Evolutionary conservation across 2,113 vertebrate genomes (phyloP), one percentile per base, ranked within the genome.

Genomic region (Melierax canorus): DNA sequence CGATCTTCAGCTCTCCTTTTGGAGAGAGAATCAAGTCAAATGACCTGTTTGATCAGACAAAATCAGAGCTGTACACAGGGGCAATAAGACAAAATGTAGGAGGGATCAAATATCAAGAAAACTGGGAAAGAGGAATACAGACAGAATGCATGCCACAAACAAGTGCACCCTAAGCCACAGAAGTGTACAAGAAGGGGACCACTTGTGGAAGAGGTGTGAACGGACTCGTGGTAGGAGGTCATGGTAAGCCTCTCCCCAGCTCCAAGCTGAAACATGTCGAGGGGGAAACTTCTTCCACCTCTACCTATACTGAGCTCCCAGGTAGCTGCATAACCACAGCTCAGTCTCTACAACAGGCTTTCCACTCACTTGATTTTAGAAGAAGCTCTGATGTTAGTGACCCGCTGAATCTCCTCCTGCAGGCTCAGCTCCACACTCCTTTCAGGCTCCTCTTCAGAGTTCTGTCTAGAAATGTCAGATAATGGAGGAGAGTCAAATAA

Each of bases 291-390:
- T 45, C 24, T 63, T 82, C 46, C 15, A 21, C 14, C 27, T 75
- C 43, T 39, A 12, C 23, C n/a, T 34, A 4, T 41, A 53, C 1
- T 15, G 17, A 81, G 64, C 63, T 63, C 45, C 22, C 41, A 67
- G 2, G 29, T 11, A 81, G 38, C 41, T 48, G 38, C 22, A 39
- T 1, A 30, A 82, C 6, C 17, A 67, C n/a, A 62, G 23, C 19
- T 46, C 45, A 89, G 27, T 24, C n/a, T 30, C n/a, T 60, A 39
- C 11, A 39, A 36, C 6, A 81, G 26, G 15, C 14, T 46, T 64
- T 62, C 39, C 36, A 97, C 98, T 97, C 77, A 99, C 99, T 99
- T 99, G 98, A 99, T 99, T 97, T 99, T 99, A 79, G 98, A 97
- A 36, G 99, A 99, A 32, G 99, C 98, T 94, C 97, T 99, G 94